A percentile compares a stretch with the other conserved stretches of the same genome.
phyloP scores from a whole-genome alignment of 2,113 vertebrate genomes.

The Pelodiscus sinensis region DNA sequence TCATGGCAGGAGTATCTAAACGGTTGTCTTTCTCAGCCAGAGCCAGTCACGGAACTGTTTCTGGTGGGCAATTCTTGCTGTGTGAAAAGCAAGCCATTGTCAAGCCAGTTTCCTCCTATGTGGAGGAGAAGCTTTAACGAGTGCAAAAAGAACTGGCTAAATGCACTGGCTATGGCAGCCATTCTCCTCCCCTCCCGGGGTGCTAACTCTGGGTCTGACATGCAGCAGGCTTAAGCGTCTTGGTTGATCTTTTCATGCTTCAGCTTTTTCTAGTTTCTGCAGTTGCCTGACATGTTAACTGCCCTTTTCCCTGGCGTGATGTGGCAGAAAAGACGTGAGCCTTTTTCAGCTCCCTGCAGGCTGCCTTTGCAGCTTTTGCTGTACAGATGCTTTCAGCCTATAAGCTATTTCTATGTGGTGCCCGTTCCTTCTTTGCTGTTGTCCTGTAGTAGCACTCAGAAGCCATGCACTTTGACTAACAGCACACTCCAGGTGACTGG shows the following conservation, averaged over 20 bases:
- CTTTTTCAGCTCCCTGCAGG: slow-evolving; percentile 33
- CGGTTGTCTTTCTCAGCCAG: neutral
- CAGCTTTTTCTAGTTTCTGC: slow-evolving; percentile 32
- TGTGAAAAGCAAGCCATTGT: slow-evolving; percentile 27
- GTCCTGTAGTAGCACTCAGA: slow-evolving; percentile 42
- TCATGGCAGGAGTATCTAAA: neutral
- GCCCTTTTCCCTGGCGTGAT: neutral
- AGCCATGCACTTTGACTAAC: rapidly evolving
- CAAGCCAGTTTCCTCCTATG: slow-evolving; percentile 11
- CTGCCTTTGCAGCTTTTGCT: slow-evolving; percentile 41
- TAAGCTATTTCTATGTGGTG: slow-evolving; percentile 49
- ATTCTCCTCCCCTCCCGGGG: neutral
- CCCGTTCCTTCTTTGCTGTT: slow-evolving; percentile 29
- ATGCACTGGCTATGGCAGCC: neutral
- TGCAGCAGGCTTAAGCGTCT: slow-evolving; percentile 27
- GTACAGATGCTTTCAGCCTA: slow-evolving; percentile 32
- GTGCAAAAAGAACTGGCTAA: neutral
- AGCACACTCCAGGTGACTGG: rapidly evolving
- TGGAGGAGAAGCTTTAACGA: neutral
- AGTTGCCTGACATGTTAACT: neutral
- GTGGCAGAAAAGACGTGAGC: neutral
- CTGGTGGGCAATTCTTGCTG: slow-evolving; percentile 36
- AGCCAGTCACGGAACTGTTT: slow-evolving; percentile 19
- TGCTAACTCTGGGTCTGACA: slow-evolving; percentile 21
- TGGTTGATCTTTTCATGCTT: slow-evolving; percentile 10